Conservation (phyloP, 2,113 vertebrate genomes). For the Tor tambroides region DNA sequence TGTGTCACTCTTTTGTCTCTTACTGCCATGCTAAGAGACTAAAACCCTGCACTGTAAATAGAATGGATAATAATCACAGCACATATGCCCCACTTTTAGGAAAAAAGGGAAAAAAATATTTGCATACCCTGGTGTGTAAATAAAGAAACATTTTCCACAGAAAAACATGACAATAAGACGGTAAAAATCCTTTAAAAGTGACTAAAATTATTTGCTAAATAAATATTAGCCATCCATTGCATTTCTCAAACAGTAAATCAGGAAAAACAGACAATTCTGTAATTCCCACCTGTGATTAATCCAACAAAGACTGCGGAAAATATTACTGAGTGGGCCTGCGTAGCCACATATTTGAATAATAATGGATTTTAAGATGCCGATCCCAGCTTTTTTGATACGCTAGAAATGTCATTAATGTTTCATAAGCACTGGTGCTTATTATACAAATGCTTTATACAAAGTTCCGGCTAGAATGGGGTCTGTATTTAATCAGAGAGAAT, state of each 20-base stretch:
- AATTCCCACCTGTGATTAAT: conserved; percentile 65
- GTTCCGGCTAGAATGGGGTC: conserved; percentile 41
- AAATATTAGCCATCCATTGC: not conserved
- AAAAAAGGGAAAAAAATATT: not conserved
- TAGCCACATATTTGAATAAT: conserved; percentile 64
- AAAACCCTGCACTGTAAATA: conserved; percentile 9
- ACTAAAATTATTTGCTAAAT: conserved; percentile 6
- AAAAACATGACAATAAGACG: not conserved
- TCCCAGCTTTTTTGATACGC: conserved; percentile 51
- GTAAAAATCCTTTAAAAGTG: not conserved
- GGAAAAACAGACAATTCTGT: conserved; percentile 23
- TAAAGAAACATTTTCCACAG: not conserved
- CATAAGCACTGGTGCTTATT: conserved; percentile 65
- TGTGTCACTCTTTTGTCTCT: not conserved
- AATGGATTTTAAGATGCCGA: conserved; percentile 68
- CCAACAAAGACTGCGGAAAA: conserved; percentile 62
- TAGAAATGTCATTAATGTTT: conserved; percentile 67
- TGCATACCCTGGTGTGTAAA: not conserved
- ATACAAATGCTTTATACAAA: conserved; percentile 64
- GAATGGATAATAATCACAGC: not conserved
- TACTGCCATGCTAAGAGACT: not conserved
- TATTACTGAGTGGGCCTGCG: conserved; percentile 61
- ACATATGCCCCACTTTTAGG: not conserved
- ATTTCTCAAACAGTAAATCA: not conserved
- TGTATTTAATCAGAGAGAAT: conserved; percentile 60